phyloP scores from a whole-genome alignment of 2,797 vertebrate species.

The Synaphobranchus kaupii region DNA sequence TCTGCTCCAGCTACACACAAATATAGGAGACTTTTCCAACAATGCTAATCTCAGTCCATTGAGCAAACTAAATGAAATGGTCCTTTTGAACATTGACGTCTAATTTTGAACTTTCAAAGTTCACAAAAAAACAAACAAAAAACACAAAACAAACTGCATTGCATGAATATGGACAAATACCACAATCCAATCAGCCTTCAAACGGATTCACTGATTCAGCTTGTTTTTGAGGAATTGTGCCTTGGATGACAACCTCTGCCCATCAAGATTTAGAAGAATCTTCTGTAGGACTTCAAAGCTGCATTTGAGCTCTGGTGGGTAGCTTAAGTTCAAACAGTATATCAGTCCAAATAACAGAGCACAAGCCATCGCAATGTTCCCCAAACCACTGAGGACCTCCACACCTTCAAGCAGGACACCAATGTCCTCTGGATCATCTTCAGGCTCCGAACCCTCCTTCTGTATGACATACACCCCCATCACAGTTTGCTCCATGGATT shows the following conservation, averaged over 20 bases:
- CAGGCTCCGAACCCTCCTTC: slow-evolving; percentile 22
- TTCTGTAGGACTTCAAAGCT: slow-evolving; percentile 34
- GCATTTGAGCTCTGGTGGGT: slow-evolving; percentile 31
- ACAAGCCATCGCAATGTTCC: slow-evolving; percentile 19
- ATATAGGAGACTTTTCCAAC: too few species aligned
- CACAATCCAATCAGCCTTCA: not conserved
- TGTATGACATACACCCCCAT: slow-evolving; percentile 29
- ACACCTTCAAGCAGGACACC: slow-evolving; percentile 31
- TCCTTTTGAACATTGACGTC: not conserved
- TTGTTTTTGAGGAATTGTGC: slow-evolving; percentile 18
- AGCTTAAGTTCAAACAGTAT: slow-evolving; percentile 29
- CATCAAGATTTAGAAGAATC: slow-evolving; percentile 26
- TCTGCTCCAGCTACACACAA: too few species aligned
- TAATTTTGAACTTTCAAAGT: slow-evolving; percentile 21
- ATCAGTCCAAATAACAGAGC: slow-evolving; percentile 34
- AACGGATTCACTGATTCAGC: not conserved
- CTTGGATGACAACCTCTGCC: slow-evolving; percentile 22
- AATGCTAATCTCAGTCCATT: not conserved
- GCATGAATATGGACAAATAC: too few species aligned
- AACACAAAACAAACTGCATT: too few species aligned
- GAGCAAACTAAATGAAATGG: not conserved
- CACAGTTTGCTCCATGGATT: slow-evolving; percentile 28
- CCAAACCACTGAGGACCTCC: slow-evolving; percentile 26
- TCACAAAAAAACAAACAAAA: too few species aligned
- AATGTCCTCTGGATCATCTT: slow-evolving; percentile 27